Percentiles rank a stretch among this genome's conserved stretches.
These are phyloP conservation scores for Rapana venosa DNA, from an alignment of 2,888 invertebrate species.

Conservation along the genomic window DNA sequence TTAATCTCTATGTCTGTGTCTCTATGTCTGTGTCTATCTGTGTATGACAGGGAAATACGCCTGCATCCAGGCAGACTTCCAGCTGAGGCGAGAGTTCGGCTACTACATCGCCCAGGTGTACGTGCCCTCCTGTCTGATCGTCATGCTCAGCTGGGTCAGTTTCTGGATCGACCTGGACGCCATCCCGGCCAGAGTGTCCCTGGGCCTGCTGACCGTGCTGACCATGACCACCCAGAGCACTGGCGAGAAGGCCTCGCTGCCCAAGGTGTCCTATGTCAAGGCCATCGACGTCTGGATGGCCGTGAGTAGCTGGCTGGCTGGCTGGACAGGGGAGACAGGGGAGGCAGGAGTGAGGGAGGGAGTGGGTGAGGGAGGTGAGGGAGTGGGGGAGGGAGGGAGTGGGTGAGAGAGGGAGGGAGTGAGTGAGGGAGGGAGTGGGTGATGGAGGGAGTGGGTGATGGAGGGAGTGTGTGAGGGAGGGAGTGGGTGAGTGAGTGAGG, in stretches of 20 bases:
- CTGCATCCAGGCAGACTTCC: constrained; percentile 56
- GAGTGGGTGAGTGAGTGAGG: too few species aligned
- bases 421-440: too few species aligned
- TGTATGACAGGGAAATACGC: constrained; percentile 65
- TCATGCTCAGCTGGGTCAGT: constrained; percentile 84
- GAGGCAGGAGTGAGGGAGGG: not conserved
- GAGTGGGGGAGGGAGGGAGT: too few species aligned
- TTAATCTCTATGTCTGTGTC: too few species aligned
- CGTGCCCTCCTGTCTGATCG: constrained; percentile 79
- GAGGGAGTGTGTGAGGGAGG: too few species aligned
- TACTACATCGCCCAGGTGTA: constrained; percentile 78
- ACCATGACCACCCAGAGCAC: constrained; percentile 57
- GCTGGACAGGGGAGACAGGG: not conserved
- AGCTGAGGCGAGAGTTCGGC: constrained; percentile 54
- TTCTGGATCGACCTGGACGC: constrained; percentile 75
- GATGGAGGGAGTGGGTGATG: too few species aligned
- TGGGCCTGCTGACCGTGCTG: constrained; percentile 54
- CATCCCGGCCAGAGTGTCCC: constrained; percentile 53
- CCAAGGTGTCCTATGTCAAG: constrained; percentile 55
- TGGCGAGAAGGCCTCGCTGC: constrained; percentile 48
- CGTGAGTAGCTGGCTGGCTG: constrained; percentile 19
- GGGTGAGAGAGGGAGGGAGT: too few species aligned
- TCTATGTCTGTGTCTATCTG: not conserved
- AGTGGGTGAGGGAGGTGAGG: not conserved
- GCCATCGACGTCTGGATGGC: constrained; percentile 60